Base-by-base conservation (phyloP, 2,888 invertebrate genomes). In the Tanypteryx hageni region DNA sequence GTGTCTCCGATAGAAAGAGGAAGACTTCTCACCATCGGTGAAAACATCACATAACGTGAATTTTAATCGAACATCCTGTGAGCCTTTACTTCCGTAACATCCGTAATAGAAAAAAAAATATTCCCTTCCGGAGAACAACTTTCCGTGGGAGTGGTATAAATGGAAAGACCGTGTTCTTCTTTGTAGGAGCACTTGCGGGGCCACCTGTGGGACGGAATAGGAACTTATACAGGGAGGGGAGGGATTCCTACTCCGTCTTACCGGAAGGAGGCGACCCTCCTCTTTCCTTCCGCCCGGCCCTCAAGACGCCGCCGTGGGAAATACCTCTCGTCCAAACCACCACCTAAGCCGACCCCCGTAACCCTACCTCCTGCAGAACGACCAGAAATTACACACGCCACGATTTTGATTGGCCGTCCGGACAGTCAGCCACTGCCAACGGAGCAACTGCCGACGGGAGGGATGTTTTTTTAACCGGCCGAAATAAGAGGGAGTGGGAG, bases 321-420 rank as follows among this genome's bases (percentile, higher is more conserved):
- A 44, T 44, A 44, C 5, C 44, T 44, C 44, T 44, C 44, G 44
- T 44, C 44, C 44, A 44, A 44, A 44, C 27, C 4, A 13, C 22
- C 68, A n/a, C 13, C 10, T 18, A 27, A 18, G 27, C 13, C 13
- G 68, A 3, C 68, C 68, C 16, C n/a, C 0, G 18, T n/a, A 7
- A 22, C 76, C 76, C 27, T 76, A 76, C 76, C 76, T 76, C 22
- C 76, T 76, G 4, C 76, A 11, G 89, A 89, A 89, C 89, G 89
- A 86, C 86, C 86, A 64, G 61, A 89, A 89, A 89, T 89, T 89
- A 89, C 56, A 89, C 89, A 89, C 89, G 89, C 64, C 64, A 64
- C 68, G 89, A 64, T 89, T 89, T 89, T 89, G 89, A 89, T 89
- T 68, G 89, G 89, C 56, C 89, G 64, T 89, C 64, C 44, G 9